Conservation (phyloP, 2,113 vertebrate genomes). For the Scophthalmus maximus region DNA sequence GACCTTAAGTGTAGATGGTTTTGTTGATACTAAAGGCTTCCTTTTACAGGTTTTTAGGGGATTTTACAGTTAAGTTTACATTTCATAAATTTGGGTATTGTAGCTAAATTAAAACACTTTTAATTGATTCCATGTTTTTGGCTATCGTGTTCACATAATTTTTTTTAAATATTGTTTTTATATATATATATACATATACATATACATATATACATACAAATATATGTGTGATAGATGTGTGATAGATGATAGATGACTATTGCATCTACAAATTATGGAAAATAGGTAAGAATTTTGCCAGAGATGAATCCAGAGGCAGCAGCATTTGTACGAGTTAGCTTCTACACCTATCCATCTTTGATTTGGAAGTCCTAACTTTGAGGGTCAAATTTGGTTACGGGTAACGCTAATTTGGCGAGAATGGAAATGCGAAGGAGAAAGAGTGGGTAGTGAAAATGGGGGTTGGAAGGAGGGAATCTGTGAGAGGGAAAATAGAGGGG, state of each 20-base stretch:
- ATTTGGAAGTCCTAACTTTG: slow-evolving; percentile 10
- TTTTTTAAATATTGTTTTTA: background rate
- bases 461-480: background rate
- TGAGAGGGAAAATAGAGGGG: background rate
- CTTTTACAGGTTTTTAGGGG: too few species aligned
- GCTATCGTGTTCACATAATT: background rate
- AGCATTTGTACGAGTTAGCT: background rate
- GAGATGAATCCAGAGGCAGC: slow-evolving; percentile 33
- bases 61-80: too few species aligned
- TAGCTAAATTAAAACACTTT: too few species aligned
- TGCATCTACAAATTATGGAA: slow-evolving; percentile 8
- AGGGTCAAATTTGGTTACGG: slow-evolving; percentile 3
- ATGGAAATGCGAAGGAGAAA: slow-evolving; percentile 23
- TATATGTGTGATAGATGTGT: too few species aligned
- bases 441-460: background rate
- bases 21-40: too few species aligned
- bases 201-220: too few species aligned
- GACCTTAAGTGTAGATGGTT: too few species aligned
- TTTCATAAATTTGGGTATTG: too few species aligned
- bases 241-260: too few species aligned
- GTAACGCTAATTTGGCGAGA: slow-evolving; percentile 27
- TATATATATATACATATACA: background rate
- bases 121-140: background rate
- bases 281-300: slow-evolving; percentile 1
- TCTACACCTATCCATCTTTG: slow-evolving; percentile 1